Evolutionary conservation across 2,113 vertebrate species (phyloP).

Genomic region (Gavia stellata): DNA sequence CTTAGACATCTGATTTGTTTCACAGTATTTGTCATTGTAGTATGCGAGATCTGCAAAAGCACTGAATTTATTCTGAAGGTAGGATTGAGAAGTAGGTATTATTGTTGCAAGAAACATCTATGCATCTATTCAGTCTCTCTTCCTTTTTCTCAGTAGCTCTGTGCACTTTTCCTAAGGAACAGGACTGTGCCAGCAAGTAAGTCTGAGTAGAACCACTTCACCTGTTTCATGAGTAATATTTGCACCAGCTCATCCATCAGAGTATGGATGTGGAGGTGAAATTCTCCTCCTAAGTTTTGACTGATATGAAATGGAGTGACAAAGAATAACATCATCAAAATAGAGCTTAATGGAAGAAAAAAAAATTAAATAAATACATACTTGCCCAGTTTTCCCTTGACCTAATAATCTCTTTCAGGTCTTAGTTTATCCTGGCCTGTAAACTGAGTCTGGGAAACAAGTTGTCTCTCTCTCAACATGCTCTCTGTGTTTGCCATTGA

Average conservation of each 20-base stretch:
- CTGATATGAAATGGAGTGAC: background rate
- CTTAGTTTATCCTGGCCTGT: background rate
- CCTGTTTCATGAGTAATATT: background rate
- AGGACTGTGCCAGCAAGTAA: background rate
- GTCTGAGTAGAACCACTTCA: background rate
- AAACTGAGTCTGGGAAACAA: background rate
- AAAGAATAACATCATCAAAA: background rate
- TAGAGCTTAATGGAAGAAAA: background rate
- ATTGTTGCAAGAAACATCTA: background rate
- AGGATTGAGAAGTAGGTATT: background rate
- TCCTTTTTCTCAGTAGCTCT: background rate
- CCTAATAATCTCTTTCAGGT: background rate
- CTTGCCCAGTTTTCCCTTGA: background rate
- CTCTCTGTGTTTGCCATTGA: background rate
- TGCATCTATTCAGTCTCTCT: background rate
- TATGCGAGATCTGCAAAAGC: background rate
- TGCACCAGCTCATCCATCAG: background rate
- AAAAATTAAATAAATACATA: background rate
- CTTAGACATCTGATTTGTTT: background rate
- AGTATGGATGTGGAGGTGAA: background rate
- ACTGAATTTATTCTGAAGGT: background rate
- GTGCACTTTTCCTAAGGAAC: background rate
- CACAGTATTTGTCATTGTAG: background rate
- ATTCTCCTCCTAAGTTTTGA: background rate
- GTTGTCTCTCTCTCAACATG: background rate